Conservation (phyloP, 2,113 vertebrate genomes). For the Grallaria varia region DNA sequence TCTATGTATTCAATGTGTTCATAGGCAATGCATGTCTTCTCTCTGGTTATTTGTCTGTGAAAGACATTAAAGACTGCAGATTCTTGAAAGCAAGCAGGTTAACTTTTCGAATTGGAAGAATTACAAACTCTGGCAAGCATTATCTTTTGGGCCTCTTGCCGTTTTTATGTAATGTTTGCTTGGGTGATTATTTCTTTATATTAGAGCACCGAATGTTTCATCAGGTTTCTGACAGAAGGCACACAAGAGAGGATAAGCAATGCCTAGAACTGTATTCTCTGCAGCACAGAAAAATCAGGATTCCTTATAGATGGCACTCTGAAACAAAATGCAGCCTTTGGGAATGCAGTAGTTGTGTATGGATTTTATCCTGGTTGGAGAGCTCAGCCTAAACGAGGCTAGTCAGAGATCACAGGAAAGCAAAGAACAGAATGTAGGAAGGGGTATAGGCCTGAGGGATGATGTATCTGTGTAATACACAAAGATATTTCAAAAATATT, state of each 20-base stretch:
- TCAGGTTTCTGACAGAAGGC: neutral
- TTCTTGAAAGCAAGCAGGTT: neutral
- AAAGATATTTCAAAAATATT: neutral
- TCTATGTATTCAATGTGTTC: neutral
- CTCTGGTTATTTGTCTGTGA: neutral
- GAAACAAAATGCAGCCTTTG: neutral
- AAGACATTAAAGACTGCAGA: neutral
- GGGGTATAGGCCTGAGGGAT: neutral
- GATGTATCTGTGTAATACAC: neutral
- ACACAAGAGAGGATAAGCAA: neutral
- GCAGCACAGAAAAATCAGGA: neutral
- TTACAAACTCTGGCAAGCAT: neutral
- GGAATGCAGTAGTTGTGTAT: neutral
- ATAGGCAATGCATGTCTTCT: neutral
- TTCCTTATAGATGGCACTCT: neutral
- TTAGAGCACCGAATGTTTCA: neutral
- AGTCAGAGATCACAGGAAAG: neutral
- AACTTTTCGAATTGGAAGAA: neutral
- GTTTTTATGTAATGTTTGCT: neutral
- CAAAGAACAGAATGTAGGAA: neutral
- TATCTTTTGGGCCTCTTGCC: neutral
- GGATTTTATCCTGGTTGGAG: neutral
- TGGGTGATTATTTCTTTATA: neutral
- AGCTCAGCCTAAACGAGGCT: neutral
- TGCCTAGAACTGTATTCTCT: neutral